A percentile compares a stretch with the other conserved stretches of the same genome.
Evolutionary conservation across 2,888 invertebrate species (phyloP).

Genomic region (Itoplectis maculator): DNA sequence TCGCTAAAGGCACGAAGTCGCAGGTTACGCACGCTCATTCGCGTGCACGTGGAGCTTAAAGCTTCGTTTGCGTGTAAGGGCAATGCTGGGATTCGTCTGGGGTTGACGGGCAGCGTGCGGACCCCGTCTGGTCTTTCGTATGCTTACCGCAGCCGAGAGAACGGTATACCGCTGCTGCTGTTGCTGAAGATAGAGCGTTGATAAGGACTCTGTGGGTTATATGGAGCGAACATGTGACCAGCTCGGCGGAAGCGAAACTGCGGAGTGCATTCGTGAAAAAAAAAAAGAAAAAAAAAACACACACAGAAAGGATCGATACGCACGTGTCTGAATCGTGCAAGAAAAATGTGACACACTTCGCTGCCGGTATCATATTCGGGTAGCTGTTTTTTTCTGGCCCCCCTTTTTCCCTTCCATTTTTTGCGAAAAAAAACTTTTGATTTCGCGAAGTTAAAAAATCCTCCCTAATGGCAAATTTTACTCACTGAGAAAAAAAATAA

Average conservation of each 20-base stretch:
- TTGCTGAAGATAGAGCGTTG: conserved; percentile 64
- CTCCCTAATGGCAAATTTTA: too few relatives aligned
- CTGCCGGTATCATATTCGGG: conserved; percentile 21
- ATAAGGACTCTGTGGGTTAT: conserved; percentile 65
- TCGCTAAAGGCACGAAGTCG: conserved; percentile 27
- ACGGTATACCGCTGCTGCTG: conserved; percentile 20
- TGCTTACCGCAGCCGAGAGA: conserved; percentile 47
- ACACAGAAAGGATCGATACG: conserved; percentile 43
- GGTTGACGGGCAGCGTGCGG: conserved; percentile 70
- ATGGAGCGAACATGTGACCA: conserved; percentile 63
- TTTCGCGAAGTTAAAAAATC: too few relatives aligned
- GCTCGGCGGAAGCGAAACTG: conserved; percentile 66
- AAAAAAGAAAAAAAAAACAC: conserved; percentile 26
- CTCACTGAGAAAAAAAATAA: too few relatives aligned
- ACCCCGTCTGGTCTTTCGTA: conserved; percentile 40
- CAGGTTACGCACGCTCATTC: conserved; percentile 53
- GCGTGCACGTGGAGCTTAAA: conserved; percentile 63
- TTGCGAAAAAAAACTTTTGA: too few relatives aligned
- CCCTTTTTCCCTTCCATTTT: conserved; percentile 36
- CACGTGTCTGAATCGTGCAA: conserved; percentile 51
- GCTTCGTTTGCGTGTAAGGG: conserved; percentile 72
- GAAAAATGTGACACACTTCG: conserved; percentile 66
- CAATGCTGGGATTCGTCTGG: conserved; percentile 72
- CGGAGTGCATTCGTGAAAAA: conserved; percentile 61
- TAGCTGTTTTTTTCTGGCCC: conserved; percentile 34